Conservation (phyloP, 92 coral and sea anemone species). For the Virgularia gustaviana region DNA sequence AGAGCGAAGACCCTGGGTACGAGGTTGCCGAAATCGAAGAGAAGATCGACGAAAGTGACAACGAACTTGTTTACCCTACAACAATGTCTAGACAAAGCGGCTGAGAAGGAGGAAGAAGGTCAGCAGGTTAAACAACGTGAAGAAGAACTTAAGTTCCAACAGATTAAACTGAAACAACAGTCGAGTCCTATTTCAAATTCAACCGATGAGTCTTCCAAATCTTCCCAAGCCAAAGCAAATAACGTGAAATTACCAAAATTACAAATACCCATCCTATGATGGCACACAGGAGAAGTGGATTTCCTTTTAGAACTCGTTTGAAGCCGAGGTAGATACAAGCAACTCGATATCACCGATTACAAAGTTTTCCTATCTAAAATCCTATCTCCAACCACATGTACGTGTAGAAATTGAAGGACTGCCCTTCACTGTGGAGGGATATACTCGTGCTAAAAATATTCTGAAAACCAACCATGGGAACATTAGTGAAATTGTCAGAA, state of each 20-base stretch:
- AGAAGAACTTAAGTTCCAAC: conserved; percentile 37
- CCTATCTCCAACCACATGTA: neutral
- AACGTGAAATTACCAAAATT: conserved; percentile 46
- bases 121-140: conserved; percentile 32
- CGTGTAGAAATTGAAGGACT: neutral
- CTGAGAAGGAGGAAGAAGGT: conserved; percentile 17
- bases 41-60: conserved; percentile 36
- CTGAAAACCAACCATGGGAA: conserved; percentile 22
- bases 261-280: conserved; percentile 30
- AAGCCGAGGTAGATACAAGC: no score
- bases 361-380: conserved; percentile 5
- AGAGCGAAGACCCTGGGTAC: conserved; percentile 21
- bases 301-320: no score
- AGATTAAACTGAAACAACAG: conserved; percentile 22
- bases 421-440: conserved; percentile 16
- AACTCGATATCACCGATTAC: conserved; percentile 14
- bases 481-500: conserved; percentile 16
- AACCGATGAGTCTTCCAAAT: neutral
- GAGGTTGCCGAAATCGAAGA: conserved; percentile 43
- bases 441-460: conserved; percentile 19
- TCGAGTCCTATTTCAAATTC: neutral
- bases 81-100: conserved; percentile 27
- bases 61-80: conserved; percentile 11
- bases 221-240: neutral
- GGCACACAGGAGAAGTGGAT: conserved; percentile 44